Base-by-base conservation (phyloP, 2,797 vertebrate species). In the Merluccius polli region DNA sequence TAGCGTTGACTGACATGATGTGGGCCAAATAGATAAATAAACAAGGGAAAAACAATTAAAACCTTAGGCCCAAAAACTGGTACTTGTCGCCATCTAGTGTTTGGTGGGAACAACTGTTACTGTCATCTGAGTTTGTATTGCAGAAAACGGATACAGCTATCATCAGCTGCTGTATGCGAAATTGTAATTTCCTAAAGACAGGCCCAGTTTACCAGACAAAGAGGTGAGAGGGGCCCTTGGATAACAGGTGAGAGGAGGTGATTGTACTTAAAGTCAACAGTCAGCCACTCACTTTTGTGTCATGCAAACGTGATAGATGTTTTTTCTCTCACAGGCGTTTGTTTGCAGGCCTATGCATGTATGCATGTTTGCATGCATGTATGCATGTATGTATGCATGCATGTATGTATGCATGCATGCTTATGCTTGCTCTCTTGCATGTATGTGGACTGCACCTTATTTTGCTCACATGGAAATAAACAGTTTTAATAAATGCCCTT, bases 61-160 rank as follows among this genome's bases (percentile, higher is more conserved):
- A 10, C 65, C 3, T 10, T 59, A 3, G 0, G 36, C 71, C 21
- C 70, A 80, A 83, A 78, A 27, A 38, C 48, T 76, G 76, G 84
- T 73, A 83, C 85, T 89, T 92, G 86, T 84, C 89, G 86, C 92
- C 92, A 89, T 93, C 92, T 94, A 93, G 87, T 92, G 93, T 0
- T 65, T 79, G 7, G 3, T 81, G 1, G 18, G 0, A 33, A 30
- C 75, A 82, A 87, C 1, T 83, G 76, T 59, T 67, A 44, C 59
- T 73, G 9, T 71, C 59, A 33, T 32, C 52, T 59, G n/a, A n/a
- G 21, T 59, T n/a, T 59, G 12, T 24, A n/a, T 9, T 59, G 7
- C 21, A n/a, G 21, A 9, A 24, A 59, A 15, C 21, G 0, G 21
- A 35, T 8, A 35, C 8, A 35, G 33, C 33, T 3, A 11, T 38